Conservation (phyloP, 2,888 invertebrate species). For the Andrena trimmerana region DNA sequence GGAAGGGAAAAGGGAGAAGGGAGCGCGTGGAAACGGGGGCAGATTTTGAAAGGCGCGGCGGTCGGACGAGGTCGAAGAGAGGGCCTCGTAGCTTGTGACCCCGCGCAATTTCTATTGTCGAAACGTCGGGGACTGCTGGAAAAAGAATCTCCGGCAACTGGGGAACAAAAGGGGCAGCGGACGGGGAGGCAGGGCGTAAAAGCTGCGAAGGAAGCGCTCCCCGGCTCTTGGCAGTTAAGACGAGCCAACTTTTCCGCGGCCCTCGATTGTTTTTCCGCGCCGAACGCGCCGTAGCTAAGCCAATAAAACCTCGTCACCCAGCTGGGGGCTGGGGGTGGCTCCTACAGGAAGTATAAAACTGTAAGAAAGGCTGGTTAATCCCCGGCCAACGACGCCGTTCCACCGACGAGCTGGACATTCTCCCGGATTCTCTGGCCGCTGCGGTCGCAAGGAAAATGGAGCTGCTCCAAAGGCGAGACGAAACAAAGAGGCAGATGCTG, state of each 20-base stretch:
- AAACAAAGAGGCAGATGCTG: constrained; percentile 11
- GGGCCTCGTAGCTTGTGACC: constrained; percentile 35
- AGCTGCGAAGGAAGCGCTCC: constrained; percentile 54
- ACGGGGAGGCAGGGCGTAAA: constrained; percentile 61
- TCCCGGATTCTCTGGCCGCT: constrained; percentile 35
- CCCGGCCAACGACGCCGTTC: constrained; percentile 59
- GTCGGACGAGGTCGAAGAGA: constrained; percentile 37
- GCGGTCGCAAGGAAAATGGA: neutral
- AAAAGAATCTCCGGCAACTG: constrained; percentile 42
- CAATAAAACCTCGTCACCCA: constrained; percentile 73
- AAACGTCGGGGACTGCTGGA: constrained; percentile 65
- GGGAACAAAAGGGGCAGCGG: constrained; percentile 30
- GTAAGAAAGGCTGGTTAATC: constrained; percentile 72
- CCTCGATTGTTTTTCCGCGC: constrained; percentile 77
- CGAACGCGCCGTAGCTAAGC: constrained; percentile 62
- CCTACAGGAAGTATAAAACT: constrained; percentile 69
- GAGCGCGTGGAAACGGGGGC: constrained; percentile 24
- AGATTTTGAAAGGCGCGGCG: constrained; percentile 58
- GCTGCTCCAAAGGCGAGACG: neutral
- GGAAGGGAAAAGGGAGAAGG: neutral
- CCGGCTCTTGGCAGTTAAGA: constrained; percentile 69
- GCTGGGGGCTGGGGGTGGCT: neutral
- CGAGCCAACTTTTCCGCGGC: constrained; percentile 76
- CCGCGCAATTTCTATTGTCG: constrained; percentile 73
- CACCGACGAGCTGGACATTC: constrained; percentile 63